Conservation (phyloP, 92 coral and sea anemone species). For the Anthopleura xanthogrammica region DNA sequence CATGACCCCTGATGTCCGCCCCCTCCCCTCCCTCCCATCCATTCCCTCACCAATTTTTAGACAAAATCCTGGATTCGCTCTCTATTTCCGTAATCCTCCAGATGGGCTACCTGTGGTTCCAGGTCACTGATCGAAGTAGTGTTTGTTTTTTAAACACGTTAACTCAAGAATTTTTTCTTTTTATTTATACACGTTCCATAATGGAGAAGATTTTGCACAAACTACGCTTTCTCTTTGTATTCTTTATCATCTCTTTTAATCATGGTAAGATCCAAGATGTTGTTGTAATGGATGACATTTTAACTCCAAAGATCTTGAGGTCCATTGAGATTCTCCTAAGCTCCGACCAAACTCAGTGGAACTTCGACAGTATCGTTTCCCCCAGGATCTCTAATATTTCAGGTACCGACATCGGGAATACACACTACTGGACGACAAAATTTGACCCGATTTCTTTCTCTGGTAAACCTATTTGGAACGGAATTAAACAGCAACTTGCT, state of each 20-base stretch:
- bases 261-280: constrained; percentile 18
- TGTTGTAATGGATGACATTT: constrained; percentile 39
- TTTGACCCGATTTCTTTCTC: not conserved
- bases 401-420: not conserved
- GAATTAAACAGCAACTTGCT: constrained; percentile 10
- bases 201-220: not conserved
- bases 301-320: constrained; percentile 30
- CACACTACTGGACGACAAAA: constrained; percentile 33
- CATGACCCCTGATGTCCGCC: too few relatives aligned
- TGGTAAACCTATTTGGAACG: constrained; percentile 3
- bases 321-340: constrained; percentile 34
- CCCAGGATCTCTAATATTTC: not conserved
- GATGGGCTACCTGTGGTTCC: too few relatives aligned
- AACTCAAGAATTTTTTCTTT: not conserved
- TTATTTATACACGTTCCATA: not conserved
- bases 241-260: too few relatives aligned
- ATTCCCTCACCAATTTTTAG: too few relatives aligned
- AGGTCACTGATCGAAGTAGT: too few relatives aligned
- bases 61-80: too few relatives aligned
- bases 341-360: constrained; percentile 58
- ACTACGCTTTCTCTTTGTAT: not conserved
- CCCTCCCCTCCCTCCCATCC: too few relatives aligned
- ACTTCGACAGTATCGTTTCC: constrained; percentile 27
- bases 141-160: not conserved
- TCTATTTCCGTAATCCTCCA: too few relatives aligned